Conservation (phyloP, 2,888 invertebrate species). For the Ophion obscuratus region DNA sequence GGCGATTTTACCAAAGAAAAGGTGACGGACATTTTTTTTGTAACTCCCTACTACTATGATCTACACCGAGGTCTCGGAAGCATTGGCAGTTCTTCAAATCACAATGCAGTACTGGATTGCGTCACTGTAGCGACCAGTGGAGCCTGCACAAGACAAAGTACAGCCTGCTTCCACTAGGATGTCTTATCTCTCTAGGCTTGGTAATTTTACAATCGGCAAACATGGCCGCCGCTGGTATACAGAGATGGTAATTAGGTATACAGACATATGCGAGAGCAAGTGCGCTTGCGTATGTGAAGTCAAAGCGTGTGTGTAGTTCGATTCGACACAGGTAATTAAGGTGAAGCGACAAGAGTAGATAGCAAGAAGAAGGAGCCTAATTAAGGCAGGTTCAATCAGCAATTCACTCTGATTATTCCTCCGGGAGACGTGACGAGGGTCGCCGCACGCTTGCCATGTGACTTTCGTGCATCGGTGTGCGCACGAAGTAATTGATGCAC, state of each 20-base stretch:
- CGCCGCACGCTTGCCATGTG: slow-evolving; percentile 15
- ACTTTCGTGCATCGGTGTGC: slow-evolving; percentile 1
- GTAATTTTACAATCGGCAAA: not conserved
- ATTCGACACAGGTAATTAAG: slow-evolving; percentile 61
- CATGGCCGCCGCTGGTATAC: not conserved
- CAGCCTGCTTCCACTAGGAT: not conserved
- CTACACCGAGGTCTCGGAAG: too few relatives aligned
- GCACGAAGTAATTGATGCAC: slow-evolving; percentile 6
- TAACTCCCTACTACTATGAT: too few relatives aligned
- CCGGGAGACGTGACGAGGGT: slow-evolving; percentile 17
- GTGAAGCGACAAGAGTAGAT: slow-evolving; percentile 7
- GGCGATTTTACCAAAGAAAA: too few relatives aligned
- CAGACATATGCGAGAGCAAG: not conserved
- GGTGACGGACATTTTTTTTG: too few relatives aligned
- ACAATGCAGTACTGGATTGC: not conserved
- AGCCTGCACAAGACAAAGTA: not conserved
- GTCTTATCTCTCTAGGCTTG: not conserved
- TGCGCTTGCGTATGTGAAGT: not conserved
- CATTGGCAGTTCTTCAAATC: too few relatives aligned
- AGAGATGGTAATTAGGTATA: not conserved
- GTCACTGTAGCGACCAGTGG: not conserved
- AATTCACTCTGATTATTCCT: slow-evolving; percentile 60
- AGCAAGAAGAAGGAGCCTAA: slow-evolving; percentile 40
- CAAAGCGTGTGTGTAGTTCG: slow-evolving; percentile 34
- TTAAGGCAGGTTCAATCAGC: slow-evolving; percentile 67